These are phyloP conservation scores for Torymus texanus DNA, from an alignment of 2,888 invertebrate genomes.

Conservation along the genomic window DNA sequence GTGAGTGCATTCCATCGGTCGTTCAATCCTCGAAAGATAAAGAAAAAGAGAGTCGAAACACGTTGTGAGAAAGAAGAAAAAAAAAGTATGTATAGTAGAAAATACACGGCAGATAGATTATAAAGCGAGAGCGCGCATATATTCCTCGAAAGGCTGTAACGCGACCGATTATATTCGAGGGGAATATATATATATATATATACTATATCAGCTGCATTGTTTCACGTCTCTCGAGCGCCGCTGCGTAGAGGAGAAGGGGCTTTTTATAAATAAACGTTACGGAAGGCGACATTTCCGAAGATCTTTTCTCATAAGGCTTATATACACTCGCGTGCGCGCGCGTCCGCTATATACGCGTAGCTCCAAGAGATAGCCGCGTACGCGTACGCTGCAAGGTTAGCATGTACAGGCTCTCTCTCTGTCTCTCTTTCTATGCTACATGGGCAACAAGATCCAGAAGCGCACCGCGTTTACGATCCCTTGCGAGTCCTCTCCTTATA, in stretches of 20 bases:
- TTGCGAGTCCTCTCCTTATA: background rate
- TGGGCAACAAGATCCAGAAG: constrained; percentile 20
- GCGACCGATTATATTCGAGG: background rate
- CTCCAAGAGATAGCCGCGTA: background rate
- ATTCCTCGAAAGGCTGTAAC: constrained; percentile 5
- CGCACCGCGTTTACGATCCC: constrained; percentile 54
- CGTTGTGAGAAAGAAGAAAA: background rate
- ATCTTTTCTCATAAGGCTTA: background rate
- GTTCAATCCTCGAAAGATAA: no score
- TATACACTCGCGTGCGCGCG: no score
- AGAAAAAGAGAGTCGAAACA: no score
- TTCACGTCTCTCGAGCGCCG: constrained; percentile 33
- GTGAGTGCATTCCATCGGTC: no score
- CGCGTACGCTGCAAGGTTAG: constrained; percentile 12
- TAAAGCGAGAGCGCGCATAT: background rate
- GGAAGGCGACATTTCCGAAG: constrained; percentile 20
- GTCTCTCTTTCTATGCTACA: no score
- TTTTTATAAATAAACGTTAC: constrained; percentile 41
- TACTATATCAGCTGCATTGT: constrained; percentile 42
- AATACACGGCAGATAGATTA: background rate
- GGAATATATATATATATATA: background rate
- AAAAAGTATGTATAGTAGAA: background rate
- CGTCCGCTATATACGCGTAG: no score
- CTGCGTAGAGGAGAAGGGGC: no score
- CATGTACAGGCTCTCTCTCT: constrained; percentile 1